Conservation (phyloP, 2,797 vertebrate species). For the Lophotriccus pileatus region DNA sequence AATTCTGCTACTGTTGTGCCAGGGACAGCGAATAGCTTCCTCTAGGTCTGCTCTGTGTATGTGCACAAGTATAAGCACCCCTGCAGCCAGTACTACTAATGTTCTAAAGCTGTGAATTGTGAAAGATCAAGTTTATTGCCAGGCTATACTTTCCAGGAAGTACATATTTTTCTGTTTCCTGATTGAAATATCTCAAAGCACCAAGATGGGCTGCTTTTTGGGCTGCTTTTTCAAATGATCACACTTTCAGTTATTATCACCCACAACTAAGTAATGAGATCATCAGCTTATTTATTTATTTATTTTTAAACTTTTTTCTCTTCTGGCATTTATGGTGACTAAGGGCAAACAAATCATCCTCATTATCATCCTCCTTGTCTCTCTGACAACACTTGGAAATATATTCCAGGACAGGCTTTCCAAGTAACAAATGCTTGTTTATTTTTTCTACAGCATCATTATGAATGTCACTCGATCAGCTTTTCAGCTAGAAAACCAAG, state of each 20-base stretch:
- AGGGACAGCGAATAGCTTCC: background rate
- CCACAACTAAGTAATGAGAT: background rate
- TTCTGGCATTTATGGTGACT: background rate
- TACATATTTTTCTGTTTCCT: background rate
- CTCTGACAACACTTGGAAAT: background rate
- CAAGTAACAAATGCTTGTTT: constrained; percentile 1
- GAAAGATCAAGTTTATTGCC: background rate
- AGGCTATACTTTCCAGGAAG: background rate
- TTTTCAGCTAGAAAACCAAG: background rate
- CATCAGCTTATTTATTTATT: background rate
- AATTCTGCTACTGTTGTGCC: background rate
- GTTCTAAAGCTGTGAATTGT: background rate
- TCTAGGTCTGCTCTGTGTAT: background rate
- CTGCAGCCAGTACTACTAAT: background rate
- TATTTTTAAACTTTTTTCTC: background rate
- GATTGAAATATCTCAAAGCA: background rate
- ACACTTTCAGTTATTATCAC: background rate
- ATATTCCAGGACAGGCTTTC: background rate
- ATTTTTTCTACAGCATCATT: background rate
- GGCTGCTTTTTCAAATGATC: background rate
- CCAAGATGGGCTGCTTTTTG: background rate
- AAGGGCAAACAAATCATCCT: background rate
- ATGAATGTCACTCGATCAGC: background rate
- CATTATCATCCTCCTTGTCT: background rate
- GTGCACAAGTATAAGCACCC: accelerated